These are phyloP conservation scores for Hecatera dysodea DNA, from an alignment of 2,888 invertebrate genomes.

Conservation along the genomic window DNA sequence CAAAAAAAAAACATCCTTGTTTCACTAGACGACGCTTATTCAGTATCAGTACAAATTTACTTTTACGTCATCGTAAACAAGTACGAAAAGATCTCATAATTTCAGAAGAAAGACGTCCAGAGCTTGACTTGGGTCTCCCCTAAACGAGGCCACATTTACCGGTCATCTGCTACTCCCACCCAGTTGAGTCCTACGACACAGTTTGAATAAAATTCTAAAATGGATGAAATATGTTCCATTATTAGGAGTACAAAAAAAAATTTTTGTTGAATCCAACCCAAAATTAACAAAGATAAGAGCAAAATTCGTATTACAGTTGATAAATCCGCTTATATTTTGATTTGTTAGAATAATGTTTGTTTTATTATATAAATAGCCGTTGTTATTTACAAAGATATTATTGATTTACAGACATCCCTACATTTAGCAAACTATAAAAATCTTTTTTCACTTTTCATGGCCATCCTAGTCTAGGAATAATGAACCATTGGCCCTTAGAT, in stretches of 20 bases:
- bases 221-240: not conserved
- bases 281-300: not conserved
- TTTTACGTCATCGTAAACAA: no score
- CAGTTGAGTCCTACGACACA: no score
- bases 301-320: not conserved
- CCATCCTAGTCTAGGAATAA: conserved; percentile 16
- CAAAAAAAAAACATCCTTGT: no score
- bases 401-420: no score
- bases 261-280: not conserved
- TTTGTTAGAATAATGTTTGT: conserved; percentile 11
- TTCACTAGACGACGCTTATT: no score
- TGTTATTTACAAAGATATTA: no score
- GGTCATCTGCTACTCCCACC: no score
- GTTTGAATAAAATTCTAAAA: not conserved
- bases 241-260: not conserved
- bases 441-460: not conserved
- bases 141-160: no score
- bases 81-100: no score
- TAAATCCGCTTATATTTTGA: not conserved
- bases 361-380: not conserved
- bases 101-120: no score
- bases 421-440: not conserved
- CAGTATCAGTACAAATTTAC: no score
- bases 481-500: conserved; percentile 43
- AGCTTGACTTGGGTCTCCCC: no score